Evolutionary conservation across 1,140 invertebrate genomes (phyloP).

Genomic region (Drosophila kanapiae): DNA sequence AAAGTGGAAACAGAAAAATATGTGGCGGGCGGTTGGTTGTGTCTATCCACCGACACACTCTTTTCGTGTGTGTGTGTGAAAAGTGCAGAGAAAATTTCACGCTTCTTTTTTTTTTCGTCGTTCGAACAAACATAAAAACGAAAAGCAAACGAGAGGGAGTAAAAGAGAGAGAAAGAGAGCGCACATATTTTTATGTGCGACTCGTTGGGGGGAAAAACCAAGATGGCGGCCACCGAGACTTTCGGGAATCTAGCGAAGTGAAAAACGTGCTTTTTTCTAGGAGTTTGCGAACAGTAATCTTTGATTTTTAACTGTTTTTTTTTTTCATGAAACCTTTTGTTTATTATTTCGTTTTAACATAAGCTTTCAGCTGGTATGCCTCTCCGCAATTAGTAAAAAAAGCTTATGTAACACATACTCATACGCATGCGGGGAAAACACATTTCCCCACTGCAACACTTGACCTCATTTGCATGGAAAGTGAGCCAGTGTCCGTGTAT

Average conservation of each 20-base stretch:
- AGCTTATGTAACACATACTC: slow-evolving; percentile 75
- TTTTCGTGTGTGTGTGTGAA: slow-evolving; percentile 66
- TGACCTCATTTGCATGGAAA: slow-evolving; percentile 80
- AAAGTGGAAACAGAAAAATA: slow-evolving; percentile 76
- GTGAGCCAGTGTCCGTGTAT: slow-evolving; percentile 35
- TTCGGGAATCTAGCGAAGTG: slow-evolving; percentile 49
- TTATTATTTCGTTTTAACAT: slow-evolving; percentile 11
- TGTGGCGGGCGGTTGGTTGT: slow-evolving; percentile 48
- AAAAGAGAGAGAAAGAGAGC: slow-evolving; percentile 60
- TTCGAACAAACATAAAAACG: slow-evolving; percentile 79
- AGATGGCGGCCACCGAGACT: slow-evolving; percentile 70
- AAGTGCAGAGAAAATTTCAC: slow-evolving; percentile 79
- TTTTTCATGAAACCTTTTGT: slow-evolving; percentile 18
- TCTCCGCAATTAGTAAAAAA: slow-evolving; percentile 54
- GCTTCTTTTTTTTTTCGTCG: slow-evolving; percentile 47
- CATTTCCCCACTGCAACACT: slow-evolving; percentile 73
- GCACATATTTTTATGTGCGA: slow-evolving; percentile 63
- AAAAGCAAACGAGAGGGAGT: slow-evolving; percentile 76
- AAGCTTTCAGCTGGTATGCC: slow-evolving; percentile 40
- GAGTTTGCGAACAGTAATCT: slow-evolving; percentile 36
- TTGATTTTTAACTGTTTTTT: slow-evolving; percentile 15
- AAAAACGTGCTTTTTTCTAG: slow-evolving; percentile 56
- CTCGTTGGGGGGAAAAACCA: slow-evolving; percentile 72
- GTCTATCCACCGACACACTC: too few species aligned
- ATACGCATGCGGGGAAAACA: slow-evolving; percentile 32